These are phyloP conservation scores for Drosophila guanche DNA, from an alignment of 1,140 invertebrate genomes.

Conservation along the genomic window DNA sequence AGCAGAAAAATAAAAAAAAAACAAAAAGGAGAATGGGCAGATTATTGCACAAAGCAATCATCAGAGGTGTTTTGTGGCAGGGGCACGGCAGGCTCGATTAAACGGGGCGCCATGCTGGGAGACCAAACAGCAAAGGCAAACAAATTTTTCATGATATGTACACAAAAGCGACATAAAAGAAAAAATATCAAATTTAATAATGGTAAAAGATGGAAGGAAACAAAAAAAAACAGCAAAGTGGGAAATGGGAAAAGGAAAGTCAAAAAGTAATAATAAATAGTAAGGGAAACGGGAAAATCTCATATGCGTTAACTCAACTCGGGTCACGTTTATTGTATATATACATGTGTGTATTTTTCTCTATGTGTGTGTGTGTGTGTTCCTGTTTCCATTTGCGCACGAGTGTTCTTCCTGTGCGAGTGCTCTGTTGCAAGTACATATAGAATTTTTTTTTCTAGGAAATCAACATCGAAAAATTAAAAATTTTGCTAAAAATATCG, in stretches of 20 bases:
- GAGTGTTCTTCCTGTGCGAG: slow-evolving; percentile 1
- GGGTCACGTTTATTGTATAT: slow-evolving; percentile 44
- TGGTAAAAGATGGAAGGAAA: slow-evolving; percentile 41
- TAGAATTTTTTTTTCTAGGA: slow-evolving; percentile 1
- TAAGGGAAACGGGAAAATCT: slow-evolving; percentile 36
- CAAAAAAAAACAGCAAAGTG: slow-evolving; percentile 34
- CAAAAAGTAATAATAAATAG: slow-evolving; percentile 49
- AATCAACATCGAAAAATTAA: slow-evolving; percentile 2
- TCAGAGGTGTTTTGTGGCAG: slow-evolving; percentile 14
- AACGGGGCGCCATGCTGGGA: slow-evolving; percentile 35
- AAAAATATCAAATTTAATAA: slow-evolving; percentile 72
- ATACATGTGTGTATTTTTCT: slow-evolving; percentile 18
- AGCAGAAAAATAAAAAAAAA: slow-evolving; percentile 38
- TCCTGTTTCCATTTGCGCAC: slow-evolving; percentile 2
- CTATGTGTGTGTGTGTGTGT: slow-evolving; percentile 18
- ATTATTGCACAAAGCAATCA: slow-evolving; percentile 41
- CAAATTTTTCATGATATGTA: slow-evolving; percentile 55
- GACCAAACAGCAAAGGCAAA: slow-evolving; percentile 70
- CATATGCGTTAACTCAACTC: slow-evolving; percentile 76
- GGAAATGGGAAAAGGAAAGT: slow-evolving; percentile 17
- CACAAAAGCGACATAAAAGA: slow-evolving; percentile 34
- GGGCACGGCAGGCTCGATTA: slow-evolving; percentile 57
- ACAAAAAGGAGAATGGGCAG: slow-evolving; percentile 1
- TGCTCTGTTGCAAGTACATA: slow-evolving; percentile 15
- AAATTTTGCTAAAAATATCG: background rate